Conservation (phyloP, 35 echinoderm and acorn worm species). For the Heliocidaris erythrogramma region DNA sequence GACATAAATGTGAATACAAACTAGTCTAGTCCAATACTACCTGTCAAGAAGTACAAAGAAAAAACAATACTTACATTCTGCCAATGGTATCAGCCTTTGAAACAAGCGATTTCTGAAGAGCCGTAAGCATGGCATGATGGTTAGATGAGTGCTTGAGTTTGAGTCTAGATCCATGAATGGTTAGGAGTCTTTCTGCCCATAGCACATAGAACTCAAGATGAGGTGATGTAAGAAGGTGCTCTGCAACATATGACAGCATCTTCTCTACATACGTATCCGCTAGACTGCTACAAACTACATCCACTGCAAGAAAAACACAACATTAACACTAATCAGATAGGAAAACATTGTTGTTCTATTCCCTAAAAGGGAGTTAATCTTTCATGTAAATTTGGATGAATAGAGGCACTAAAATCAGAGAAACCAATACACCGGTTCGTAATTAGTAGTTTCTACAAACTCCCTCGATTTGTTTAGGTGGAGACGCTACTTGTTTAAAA, state of each 20-base stretch:
- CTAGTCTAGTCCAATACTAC: too few relatives aligned
- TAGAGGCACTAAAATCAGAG: too few relatives aligned
- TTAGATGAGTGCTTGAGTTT: slow-evolving; percentile 70
- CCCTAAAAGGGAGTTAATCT: too few relatives aligned
- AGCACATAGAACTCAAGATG: slow-evolving; percentile 89
- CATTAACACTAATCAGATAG: background rate
- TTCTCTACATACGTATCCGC: slow-evolving; percentile 75
- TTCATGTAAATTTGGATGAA: too few relatives aligned
- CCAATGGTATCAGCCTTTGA: slow-evolving; percentile 64
- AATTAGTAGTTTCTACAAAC: too few relatives aligned
- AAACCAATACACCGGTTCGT: too few relatives aligned
- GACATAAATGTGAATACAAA: too few relatives aligned
- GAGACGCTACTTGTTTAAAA: too few relatives aligned
- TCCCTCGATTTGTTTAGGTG: too few relatives aligned
- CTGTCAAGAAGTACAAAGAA: background rate
- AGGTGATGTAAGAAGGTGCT: slow-evolving; percentile 65
- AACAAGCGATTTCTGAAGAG: slow-evolving; percentile 74
- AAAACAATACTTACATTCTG: slow-evolving; percentile 73
- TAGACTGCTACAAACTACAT: slow-evolving; percentile 64
- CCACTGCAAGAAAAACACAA: slow-evolving; percentile 67
- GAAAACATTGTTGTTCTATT: too few relatives aligned
- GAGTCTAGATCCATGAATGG: slow-evolving; percentile 67
- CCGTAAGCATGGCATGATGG: slow-evolving; percentile 72
- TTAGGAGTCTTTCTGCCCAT: slow-evolving; percentile 73
- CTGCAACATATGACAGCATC: slow-evolving; percentile 79